Percentiles rank a stretch among this genome's conserved stretches.
These are phyloP conservation scores for Hecatera dysodea DNA, from an alignment of 2,888 invertebrate species.

Conservation along the genomic window DNA sequence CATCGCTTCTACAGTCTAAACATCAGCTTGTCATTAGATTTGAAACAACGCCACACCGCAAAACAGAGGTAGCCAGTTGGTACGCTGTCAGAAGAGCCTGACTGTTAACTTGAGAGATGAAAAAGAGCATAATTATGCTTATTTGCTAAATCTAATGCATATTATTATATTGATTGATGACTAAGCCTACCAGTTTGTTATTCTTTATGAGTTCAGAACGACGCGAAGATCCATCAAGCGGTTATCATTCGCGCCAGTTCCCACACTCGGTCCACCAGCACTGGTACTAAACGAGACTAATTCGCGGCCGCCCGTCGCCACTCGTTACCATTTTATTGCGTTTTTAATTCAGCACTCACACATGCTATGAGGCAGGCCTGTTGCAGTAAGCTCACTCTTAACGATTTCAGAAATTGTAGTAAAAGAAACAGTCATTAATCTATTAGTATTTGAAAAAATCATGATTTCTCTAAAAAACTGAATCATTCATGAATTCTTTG, in stretches of 20 bases:
- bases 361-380: not conserved
- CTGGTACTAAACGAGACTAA: conserved; percentile 57
- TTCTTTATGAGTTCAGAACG: conserved; percentile 5
- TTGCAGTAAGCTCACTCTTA: conserved; percentile 22
- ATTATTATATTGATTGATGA: no score
- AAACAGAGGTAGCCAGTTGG: no score
- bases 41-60: no score
- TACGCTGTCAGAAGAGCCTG: no score
- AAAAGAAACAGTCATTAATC: no score
- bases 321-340: conserved; percentile 59
- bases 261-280: conserved; percentile 50
- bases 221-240: conserved; percentile 5
- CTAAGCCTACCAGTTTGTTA: not conserved
- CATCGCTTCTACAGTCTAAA: no score
- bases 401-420: not conserved
- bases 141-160: no score
- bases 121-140: no score
- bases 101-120: no score
- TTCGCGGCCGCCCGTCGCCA: conserved; percentile 50
- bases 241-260: conserved; percentile 30
- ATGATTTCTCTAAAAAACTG: not conserved
- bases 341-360: conserved; percentile 55
- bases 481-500: not conserved
- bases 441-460: not conserved
- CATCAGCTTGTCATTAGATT: no score